phyloP scores from a whole-genome alignment of 2,797 vertebrate genomes.

The Leuciscus waleckii region DNA sequence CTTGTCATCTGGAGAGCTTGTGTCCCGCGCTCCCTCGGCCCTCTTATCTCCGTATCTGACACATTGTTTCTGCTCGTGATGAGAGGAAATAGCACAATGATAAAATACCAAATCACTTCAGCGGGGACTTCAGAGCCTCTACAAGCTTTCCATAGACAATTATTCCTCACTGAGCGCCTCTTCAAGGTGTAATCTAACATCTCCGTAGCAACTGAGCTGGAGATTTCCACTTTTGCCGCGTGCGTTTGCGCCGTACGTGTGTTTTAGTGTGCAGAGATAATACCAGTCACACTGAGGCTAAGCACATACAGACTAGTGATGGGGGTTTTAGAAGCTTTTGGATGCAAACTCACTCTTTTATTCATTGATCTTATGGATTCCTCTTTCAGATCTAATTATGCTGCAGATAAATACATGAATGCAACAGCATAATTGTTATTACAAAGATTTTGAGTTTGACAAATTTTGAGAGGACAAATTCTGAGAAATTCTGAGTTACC shows the following conservation, averaged over 20 bases:
- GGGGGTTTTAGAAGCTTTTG: background rate
- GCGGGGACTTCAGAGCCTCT: conserved; percentile 59
- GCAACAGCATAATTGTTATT: background rate
- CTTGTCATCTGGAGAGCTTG: conserved; percentile 61
- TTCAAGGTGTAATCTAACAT: conserved; percentile 62
- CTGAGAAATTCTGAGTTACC: too few relatives aligned
- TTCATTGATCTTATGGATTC: background rate
- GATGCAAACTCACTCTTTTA: conserved; percentile 3
- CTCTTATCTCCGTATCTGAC: conserved; percentile 65
- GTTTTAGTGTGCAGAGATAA: conserved; percentile 38
- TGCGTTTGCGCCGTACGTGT: conserved; percentile 37
- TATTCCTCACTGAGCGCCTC: conserved; percentile 60
- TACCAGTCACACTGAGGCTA: conserved; percentile 18
- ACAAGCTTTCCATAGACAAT: conserved; percentile 61
- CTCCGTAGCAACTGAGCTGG: conserved; percentile 48
- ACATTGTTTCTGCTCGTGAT: conserved; percentile 65
- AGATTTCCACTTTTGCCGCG: conserved; percentile 50
- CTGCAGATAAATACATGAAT: background rate
- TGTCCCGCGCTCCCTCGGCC: conserved; percentile 50
- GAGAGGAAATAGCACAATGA: conserved; percentile 64
- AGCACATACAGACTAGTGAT: conserved; percentile 20
- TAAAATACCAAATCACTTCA: conserved; percentile 70
- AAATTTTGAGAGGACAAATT: too few relatives aligned
- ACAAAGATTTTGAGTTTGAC: background rate
- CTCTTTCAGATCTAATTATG: background rate